Evolutionary conservation across 2,888 invertebrate genomes (phyloP), one percentile per base, ranked within the genome.

Genomic region (Phaonia tiefii): DNA sequence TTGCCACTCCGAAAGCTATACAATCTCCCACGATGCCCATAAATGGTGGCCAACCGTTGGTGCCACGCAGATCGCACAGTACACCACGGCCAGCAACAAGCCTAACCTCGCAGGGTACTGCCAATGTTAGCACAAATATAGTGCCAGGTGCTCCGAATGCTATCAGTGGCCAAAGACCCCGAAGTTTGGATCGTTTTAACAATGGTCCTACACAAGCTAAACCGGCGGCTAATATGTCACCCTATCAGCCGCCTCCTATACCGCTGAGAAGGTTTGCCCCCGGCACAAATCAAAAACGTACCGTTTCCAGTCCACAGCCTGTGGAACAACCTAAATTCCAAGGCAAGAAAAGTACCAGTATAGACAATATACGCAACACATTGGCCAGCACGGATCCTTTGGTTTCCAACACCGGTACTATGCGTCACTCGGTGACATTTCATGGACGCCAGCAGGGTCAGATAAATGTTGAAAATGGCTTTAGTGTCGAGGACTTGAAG

Each of bases 51-150:
- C 87, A 87, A 65, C 88, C 88, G 2, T 82, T 86, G 49, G 90
- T 91, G 42, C 91, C 91, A 0, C 84, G 91, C 1, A 86, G 91
- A 7, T 91, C 91, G 0, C 91, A 91, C 42, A 91, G 91, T 80
- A 91, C 89, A 2, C 91, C 91, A 0, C 86, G 91, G 1, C 88
- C 88, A 4, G 78, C 86, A 67, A 49, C 60, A 42, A 69, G 58
- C 74, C 83, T 54, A 22, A 83, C 42, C 80, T 51, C 69, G 63
- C 73, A 11, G 84, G 13, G 84, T 67, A 84, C 85, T 11, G n/a
- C 26, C 54, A 46, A 66, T 56, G 13, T 15, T 69, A 17, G 42
- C 54, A 20, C 22, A 26, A 17, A 11, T 20, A 31, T 70, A 8
- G 42, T 56, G 10, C n/a, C 73, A 11, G 75, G 75, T 10, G 60